Evolutionary conservation across 2,113 vertebrate species (phyloP), one percentile per base, ranked within the genome.

Genomic region (Sinocyclocheilus anophthalmus): DNA sequence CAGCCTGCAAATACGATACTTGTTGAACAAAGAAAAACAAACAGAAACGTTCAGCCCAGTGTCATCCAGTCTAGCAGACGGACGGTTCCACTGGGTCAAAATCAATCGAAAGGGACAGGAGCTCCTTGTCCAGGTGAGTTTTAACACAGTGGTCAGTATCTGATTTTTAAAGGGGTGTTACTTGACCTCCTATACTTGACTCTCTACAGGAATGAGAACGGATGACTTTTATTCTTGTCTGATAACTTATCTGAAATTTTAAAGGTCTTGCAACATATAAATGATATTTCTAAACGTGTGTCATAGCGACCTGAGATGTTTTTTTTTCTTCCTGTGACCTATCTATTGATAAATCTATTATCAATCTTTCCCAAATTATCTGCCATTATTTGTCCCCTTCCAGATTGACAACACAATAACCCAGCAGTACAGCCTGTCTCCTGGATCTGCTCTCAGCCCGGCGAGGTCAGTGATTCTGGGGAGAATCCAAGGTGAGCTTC

Each of bases 1-100:
- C 91, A 97, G 96, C 89, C 94, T 97, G 92, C 96, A 96, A 78
- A 94, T 96, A 86, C 94, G 93, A 84, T 96, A 95, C 90, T 94
- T 92, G 73, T 86, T 96, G 63, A 94, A 92, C 90, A 87, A 86
- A 59, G 95, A 95, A 87, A 94, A 93, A 63, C 92, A 92, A 39
- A 90, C 87, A 0, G 94, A 95, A 55, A 90, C 93, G 70, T 95
- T 96, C 89, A 96, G 93, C 39, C 92, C 95, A 9, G 91, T 93
- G 45, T 93, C 90, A 55, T 93, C 95, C 90, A 96, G 95, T 88
- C 92, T 97, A 88, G 95, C 96, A 76, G 95, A 97, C 55, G 91
- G 93, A 80, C 93, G 91, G 57, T 88, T 96, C 50, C 95, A 97
- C 86, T 92, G 90, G 1, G 89, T 97, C 88, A 94, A 93, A 92